Conservation (phyloP, 2,888 invertebrate genomes). For the Calameuta idolon region DNA sequence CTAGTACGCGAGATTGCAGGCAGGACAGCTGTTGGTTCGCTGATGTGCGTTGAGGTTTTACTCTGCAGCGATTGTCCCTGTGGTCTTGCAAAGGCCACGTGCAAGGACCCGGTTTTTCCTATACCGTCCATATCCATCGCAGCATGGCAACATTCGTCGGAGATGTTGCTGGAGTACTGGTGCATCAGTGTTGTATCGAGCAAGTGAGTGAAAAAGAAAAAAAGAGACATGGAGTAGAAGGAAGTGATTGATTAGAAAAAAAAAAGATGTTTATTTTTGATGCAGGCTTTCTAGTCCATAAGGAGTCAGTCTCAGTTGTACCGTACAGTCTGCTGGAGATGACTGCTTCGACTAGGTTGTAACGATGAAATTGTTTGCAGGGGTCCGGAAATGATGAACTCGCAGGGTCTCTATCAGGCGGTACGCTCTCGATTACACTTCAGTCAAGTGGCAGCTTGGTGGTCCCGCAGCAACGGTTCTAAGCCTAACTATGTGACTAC, state of each 20-base stretch:
- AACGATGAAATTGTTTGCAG: conserved; percentile 37
- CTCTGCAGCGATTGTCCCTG: conserved; percentile 80
- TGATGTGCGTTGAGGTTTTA: conserved; percentile 83
- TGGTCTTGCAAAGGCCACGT: conserved; percentile 57
- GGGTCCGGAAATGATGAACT: conserved; percentile 63
- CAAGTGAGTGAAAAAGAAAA: conserved; percentile 66
- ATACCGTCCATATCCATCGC: conserved; percentile 61
- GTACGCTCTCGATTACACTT: conserved; percentile 95
- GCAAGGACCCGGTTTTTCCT: conserved; percentile 55
- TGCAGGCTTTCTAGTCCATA: background rate
- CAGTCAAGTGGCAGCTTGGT: conserved; percentile 96
- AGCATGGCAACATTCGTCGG: conserved; percentile 66
- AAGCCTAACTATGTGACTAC: conserved; percentile 67
- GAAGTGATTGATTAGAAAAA: background rate
- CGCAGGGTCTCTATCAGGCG: conserved; percentile 87
- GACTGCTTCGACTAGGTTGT: background rate
- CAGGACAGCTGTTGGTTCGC: conserved; percentile 52
- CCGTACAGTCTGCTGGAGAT: background rate
- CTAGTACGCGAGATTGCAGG: conserved; percentile 62
- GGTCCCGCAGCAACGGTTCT: conserved; percentile 68
- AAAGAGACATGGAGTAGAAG: background rate
- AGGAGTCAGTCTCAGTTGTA: background rate
- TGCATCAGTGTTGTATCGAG: conserved; percentile 76
- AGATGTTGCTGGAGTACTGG: conserved; percentile 85
- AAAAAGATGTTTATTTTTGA: background rate